phyloP scores from a whole-genome alignment of 2,888 invertebrate genomes.

The Meandrusa payeni region DNA sequence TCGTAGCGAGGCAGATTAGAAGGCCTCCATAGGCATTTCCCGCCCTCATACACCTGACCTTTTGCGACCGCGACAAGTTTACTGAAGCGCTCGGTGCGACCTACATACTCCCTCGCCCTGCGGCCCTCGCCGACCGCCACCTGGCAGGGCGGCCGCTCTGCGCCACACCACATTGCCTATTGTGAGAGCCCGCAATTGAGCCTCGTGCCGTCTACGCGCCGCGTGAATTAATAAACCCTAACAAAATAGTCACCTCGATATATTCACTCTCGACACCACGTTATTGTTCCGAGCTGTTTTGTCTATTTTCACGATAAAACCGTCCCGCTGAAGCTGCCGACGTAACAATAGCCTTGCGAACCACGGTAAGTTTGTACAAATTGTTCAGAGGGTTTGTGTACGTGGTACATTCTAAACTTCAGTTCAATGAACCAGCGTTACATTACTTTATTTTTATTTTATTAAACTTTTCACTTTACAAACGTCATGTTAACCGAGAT shows the following conservation, averaged over 20 bases:
- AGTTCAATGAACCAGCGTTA: no score
- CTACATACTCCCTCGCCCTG: constrained; percentile 63
- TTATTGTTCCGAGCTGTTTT: constrained; percentile 46
- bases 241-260: constrained; percentile 57
- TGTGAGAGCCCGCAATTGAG: constrained; percentile 62
- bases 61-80: constrained; percentile 73
- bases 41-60: constrained; percentile 79
- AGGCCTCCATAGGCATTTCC: constrained; percentile 68
- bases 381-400: constrained; percentile 11
- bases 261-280: constrained; percentile 47
- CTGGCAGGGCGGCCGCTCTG: constrained; percentile 24
- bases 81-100: constrained; percentile 72
- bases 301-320: constrained; percentile 13
- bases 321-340: background rate
- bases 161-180: constrained; percentile 38
- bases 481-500: no score
- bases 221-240: constrained; percentile 58
- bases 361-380: constrained; percentile 26
- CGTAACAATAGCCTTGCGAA: constrained; percentile 13
- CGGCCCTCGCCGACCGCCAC: constrained; percentile 33
- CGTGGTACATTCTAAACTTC: no score
- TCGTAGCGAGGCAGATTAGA: constrained; percentile 39
- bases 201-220: constrained; percentile 51
- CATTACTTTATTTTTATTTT: no score
- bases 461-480: no score